Conservation (phyloP, 2,113 vertebrate species). For the Eptesicus fuscus region DNA sequence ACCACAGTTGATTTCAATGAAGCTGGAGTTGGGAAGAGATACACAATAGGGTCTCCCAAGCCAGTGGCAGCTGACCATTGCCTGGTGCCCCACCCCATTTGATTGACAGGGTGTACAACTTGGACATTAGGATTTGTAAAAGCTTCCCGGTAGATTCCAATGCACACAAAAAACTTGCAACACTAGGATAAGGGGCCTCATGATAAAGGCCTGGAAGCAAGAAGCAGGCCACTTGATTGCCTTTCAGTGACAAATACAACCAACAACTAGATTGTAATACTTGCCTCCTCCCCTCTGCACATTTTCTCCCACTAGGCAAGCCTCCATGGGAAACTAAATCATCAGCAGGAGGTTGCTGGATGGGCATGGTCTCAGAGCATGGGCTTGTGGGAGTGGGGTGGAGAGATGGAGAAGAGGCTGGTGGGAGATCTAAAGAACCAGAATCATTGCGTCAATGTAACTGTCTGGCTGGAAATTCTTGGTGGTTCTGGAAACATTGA, state of each 20-base stretch:
- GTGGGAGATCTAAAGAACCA: not conserved
- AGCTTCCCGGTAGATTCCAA: not conserved
- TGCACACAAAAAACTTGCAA: not conserved
- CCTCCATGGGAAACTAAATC: not conserved
- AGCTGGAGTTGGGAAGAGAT: not conserved
- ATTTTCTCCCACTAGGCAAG: not conserved
- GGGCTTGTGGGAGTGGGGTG: not conserved
- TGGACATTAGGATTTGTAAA: not conserved
- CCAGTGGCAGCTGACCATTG: not conserved
- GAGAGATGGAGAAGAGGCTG: not conserved
- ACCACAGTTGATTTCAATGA: not conserved
- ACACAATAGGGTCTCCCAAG: not conserved
- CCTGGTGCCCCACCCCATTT: not conserved
- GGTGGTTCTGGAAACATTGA: not conserved
- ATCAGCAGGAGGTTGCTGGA: not conserved
- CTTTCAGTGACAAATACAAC: not conserved
- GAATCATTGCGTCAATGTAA: not conserved
- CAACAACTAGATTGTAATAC: not conserved
- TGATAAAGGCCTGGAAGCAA: not conserved
- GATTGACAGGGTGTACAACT: not conserved
- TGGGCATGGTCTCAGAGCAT: not conserved
- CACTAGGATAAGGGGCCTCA: not conserved
- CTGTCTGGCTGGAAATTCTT: not conserved
- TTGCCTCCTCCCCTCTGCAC: not conserved
- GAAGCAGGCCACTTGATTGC: not conserved